phyloP scores from a whole-genome alignment of 2,113 vertebrate species.

The Rhodinocichla rosea region DNA sequence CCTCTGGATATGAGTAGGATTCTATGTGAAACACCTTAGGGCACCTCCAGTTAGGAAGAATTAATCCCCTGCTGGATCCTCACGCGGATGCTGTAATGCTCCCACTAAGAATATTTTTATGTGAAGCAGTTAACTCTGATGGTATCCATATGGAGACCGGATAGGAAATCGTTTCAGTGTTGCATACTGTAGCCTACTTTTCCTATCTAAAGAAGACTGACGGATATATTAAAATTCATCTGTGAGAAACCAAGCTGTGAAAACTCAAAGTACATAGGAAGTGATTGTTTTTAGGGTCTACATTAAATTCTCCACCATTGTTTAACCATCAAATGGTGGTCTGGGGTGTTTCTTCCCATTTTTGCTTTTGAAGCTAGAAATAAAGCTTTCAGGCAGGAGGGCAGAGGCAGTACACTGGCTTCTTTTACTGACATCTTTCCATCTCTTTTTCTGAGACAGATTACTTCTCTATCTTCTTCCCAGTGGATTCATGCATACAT shows the following conservation, averaged over 20 bases:
- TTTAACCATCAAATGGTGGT: background rate
- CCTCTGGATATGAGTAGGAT: background rate
- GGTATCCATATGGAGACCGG: conserved; percentile 43
- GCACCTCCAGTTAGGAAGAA: background rate
- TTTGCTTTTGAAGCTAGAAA: background rate
- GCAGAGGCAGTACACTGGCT: background rate
- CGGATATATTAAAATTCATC: conserved; percentile 33
- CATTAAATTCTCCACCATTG: background rate
- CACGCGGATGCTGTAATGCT: background rate
- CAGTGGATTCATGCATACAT: background rate
- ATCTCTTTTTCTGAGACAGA: background rate
- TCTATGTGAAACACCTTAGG: conserved; percentile 35
- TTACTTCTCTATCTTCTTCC: background rate
- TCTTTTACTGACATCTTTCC: background rate
- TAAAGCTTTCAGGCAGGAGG: background rate
- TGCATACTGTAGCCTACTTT: conserved; percentile 40
- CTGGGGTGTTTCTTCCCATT: background rate
- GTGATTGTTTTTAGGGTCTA: background rate
- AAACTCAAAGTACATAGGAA: conserved; percentile 9
- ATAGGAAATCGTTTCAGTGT: conserved; percentile 40
- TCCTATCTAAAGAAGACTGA: conserved; percentile 39
- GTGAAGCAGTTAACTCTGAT: conserved; percentile 43
- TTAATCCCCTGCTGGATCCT: background rate
- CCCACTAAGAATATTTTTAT: conserved; percentile 42
- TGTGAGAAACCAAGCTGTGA: conserved; percentile 35